Evolutionary conservation across 2,797 vertebrate genomes (phyloP), one percentile per base, ranked within the genome.

Genomic region (Amniataba percoides): DNA sequence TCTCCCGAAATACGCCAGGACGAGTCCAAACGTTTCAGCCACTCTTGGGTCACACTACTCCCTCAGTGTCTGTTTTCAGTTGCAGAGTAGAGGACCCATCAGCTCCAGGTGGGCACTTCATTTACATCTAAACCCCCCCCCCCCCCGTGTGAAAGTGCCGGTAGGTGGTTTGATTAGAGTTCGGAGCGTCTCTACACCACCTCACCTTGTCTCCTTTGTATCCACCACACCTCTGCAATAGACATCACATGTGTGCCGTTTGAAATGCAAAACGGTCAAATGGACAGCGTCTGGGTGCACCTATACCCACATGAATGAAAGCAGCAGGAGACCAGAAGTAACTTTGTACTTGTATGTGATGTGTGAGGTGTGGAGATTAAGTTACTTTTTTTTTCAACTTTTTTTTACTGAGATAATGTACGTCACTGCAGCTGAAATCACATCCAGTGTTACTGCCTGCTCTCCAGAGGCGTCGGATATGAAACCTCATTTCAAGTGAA

Each of bases 81-180:
- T 69, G 69, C 49, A 51, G 31, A 74, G 56, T 39, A 45, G 65
- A 52, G 49, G 74, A 59, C 66, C 81, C 79, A 67, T 83, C 69
- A 42, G 2, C 72, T 89, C 74, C 84, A 88, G 78, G 87, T 85
- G 83, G 86, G 73, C 48, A 3, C 34, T 52, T 89, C 59, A 89
- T 92, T 88, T 89, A 83, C 90, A 90, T 89, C 46, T 57, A 49
- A 89, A 90, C 67, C 67, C 63, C 27, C n/a, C 56, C 1, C 67
- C 67, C 63, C 27, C n/a, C 56, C 1, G 83, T 75, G 74, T 71
- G 73, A 78, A 75, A 73, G 73, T 5, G 59, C 7, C 59, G 34
- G 72, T 39, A 67, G 79, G 66, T 49, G 65, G 62, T 69, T 76
- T 83, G 65, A 82, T 80, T n/a, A 43, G 71, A 74, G 34, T 62